A percentile compares a stretch with the other conserved stretches of the same genome.
These are phyloP conservation scores for Amblyteles armatorius DNA, from an alignment of 2,888 invertebrate species.

Conservation along the genomic window DNA sequence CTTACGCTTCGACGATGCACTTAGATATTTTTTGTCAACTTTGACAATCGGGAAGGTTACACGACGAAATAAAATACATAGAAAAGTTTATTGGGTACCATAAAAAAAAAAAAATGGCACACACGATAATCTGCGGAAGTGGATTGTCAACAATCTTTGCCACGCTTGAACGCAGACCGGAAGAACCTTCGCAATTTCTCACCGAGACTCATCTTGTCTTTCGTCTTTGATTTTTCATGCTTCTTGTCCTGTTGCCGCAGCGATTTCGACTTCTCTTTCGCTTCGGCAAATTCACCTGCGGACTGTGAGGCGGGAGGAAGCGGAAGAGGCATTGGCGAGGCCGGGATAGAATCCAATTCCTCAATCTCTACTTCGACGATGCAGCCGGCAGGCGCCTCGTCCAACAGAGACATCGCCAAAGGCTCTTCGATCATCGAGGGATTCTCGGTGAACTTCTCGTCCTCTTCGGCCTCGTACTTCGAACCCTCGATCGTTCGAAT, in stretches of 20 bases:
- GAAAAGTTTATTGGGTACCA: constrained; percentile 35
- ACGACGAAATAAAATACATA: constrained; percentile 17
- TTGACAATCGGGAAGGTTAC: neutral
- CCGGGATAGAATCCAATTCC: constrained; percentile 43
- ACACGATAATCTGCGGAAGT: neutral
- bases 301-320: neutral
- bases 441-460: constrained; percentile 14
- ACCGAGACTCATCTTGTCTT: constrained; percentile 67
- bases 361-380: constrained; percentile 18
- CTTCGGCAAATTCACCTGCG: neutral
- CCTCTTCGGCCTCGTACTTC: constrained; percentile 24
- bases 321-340: constrained; percentile 13
- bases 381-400: neutral
- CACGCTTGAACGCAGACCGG: constrained; percentile 71
- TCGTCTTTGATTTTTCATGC: constrained; percentile 51
- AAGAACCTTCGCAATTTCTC: constrained; percentile 72
- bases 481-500: constrained; percentile 71
- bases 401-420: constrained; percentile 23
- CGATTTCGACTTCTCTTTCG: constrained; percentile 25
- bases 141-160: constrained; percentile 67
- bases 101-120: neutral
- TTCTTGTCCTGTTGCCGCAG: neutral
- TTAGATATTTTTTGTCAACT: neutral
- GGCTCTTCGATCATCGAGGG: constrained; percentile 7
- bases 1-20: neutral